Conservation (phyloP, 2,113 vertebrate genomes). For the Empidonax alnorum region DNA sequence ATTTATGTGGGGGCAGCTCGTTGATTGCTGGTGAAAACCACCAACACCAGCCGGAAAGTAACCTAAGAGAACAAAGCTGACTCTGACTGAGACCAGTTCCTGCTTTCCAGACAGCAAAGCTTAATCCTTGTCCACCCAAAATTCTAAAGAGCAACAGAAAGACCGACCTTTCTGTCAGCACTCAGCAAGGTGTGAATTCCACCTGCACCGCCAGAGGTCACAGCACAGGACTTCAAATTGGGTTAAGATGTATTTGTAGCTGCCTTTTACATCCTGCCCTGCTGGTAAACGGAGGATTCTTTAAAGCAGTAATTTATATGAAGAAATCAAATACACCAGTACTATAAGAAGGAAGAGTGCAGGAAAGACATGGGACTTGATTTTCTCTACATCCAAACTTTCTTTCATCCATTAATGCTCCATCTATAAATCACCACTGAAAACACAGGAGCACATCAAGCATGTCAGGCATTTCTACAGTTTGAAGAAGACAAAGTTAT, state of each 20-base stretch:
- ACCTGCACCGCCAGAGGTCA: not conserved
- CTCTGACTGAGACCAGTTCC: not conserved
- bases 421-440: not conserved
- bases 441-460: not conserved
- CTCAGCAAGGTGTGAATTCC: rapidly evolving
- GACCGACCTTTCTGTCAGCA: not conserved
- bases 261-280: not conserved
- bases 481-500: not conserved
- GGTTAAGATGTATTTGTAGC: not conserved
- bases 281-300: not conserved
- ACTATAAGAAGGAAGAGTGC: not conserved
- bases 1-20: rapidly evolving
- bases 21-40: not conserved
- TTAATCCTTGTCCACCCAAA: not conserved
- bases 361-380: not conserved
- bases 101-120: not conserved
- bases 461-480: not conserved
- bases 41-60: rapidly evolving
- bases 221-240: rapidly evolving
- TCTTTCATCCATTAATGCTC: not conserved
- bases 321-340: not conserved
- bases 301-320: not conserved
- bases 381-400: not conserved
- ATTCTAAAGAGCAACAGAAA: not conserved
- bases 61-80: rapidly evolving